These are phyloP conservation scores for Gymnoscopelus microlampas DNA, from an alignment of 2,797 vertebrate species.

Conservation along the genomic window DNA sequence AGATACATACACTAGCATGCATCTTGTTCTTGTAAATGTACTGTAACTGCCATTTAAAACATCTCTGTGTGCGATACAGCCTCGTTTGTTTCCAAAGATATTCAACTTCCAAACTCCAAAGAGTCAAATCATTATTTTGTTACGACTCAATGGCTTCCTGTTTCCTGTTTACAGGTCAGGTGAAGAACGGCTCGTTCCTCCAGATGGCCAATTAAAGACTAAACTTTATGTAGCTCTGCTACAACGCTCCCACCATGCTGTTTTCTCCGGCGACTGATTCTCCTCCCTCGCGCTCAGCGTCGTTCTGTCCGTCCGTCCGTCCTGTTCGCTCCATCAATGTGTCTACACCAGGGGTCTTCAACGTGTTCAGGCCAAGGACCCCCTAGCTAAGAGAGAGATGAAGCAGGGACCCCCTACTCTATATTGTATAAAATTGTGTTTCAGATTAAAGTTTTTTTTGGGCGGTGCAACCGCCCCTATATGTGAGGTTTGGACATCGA, in stretches of 20 bases:
- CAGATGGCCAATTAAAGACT: conserved; percentile 70
- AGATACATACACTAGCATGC: background rate
- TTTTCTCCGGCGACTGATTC: conserved; percentile 44
- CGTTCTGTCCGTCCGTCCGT: too few relatives aligned
- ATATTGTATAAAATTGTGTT: too few relatives aligned
- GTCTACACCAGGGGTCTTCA: too few relatives aligned
- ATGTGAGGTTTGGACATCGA: too few relatives aligned
- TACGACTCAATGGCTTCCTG: conserved; percentile 36
- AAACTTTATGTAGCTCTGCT: conserved; percentile 48
- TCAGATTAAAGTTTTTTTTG: too few relatives aligned
- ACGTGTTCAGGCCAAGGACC: too few relatives aligned
- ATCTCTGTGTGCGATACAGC: conserved; percentile 48
- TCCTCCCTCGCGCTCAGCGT: conserved; percentile 10
- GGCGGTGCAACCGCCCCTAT: too few relatives aligned
- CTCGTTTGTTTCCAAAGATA: conserved; percentile 46
- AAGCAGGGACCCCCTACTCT: too few relatives aligned
- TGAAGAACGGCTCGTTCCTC: conserved; percentile 51
- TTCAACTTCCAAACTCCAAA: conserved; percentile 34
- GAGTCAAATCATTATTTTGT: conserved; percentile 63
- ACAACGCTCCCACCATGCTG: conserved; percentile 44
- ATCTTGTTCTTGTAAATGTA: conserved; percentile 32
- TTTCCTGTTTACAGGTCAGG: conserved; percentile 42
- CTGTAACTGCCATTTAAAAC: conserved; percentile 46
- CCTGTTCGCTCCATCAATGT: too few relatives aligned
- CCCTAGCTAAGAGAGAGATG: too few relatives aligned